Conservation (phyloP, 1,140 invertebrate genomes). For the Diachasma alloeum region DNA sequence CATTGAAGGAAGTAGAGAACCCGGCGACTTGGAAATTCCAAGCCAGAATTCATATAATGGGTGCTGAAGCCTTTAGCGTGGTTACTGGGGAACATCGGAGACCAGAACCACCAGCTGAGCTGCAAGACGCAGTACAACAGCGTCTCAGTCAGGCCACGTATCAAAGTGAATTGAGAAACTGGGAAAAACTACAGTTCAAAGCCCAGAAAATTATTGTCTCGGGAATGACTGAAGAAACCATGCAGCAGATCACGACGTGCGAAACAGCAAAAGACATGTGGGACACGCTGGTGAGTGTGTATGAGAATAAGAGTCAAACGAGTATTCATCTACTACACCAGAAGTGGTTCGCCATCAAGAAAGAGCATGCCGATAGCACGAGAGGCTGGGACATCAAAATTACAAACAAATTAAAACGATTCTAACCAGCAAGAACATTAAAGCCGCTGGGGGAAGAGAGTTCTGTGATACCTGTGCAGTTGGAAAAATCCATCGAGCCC, state of each 20-base stretch:
- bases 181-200: conserved; percentile 32
- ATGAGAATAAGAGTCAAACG: background rate
- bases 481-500: conserved; percentile 50
- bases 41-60: background rate
- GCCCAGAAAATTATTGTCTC: conserved; percentile 37
- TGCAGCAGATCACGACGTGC: conserved; percentile 46
- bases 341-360: background rate
- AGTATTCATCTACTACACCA: conserved; percentile 2
- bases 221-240: conserved; percentile 35
- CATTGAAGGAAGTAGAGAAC: background rate
- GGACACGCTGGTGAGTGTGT: background rate
- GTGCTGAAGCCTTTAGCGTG: background rate
- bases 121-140: background rate
- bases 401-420: conserved; percentile 43
- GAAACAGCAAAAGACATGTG: conserved; percentile 47
- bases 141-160: background rate
- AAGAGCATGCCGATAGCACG: conserved; percentile 42
- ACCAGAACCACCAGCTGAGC: background rate
- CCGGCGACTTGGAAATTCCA: background rate
- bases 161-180: background rate
- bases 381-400: conserved; percentile 55
- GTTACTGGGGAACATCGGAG: background rate
- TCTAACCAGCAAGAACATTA: conserved; percentile 40
- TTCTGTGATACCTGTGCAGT: conserved; percentile 50
- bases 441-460: conserved; percentile 21